Percentiles rank a stretch among this genome's conserved stretches.
Evolutionary conservation across 2,113 vertebrate genomes (phyloP).

Genomic region (Amphilophus citrinellus): DNA sequence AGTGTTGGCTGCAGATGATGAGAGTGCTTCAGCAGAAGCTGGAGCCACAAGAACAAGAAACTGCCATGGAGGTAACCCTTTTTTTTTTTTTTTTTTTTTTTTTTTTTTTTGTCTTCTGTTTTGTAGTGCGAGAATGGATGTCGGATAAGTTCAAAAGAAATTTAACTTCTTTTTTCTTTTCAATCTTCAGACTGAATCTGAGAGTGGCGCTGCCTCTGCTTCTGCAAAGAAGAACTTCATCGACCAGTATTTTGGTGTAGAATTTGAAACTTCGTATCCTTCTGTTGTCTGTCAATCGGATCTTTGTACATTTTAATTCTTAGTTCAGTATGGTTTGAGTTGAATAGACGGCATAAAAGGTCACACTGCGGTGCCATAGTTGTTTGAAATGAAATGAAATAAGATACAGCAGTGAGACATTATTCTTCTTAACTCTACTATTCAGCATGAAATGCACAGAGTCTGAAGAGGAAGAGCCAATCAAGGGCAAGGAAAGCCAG

Average conservation of each 20-base stretch:
- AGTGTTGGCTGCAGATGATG: constrained; percentile 99
- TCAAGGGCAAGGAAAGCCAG: constrained; percentile 95
- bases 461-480: constrained; percentile 94
- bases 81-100: no score
- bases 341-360: not conserved
- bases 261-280: constrained; percentile 99
- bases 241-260: constrained; percentile 97
- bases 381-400: not conserved
- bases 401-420: not conserved
- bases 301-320: not conserved
- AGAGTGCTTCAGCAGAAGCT: constrained; percentile 96
- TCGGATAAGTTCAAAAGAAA: not conserved
- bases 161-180: not conserved
- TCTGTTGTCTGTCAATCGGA: constrained; percentile 5
- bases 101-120: not conserved
- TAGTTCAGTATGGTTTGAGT: not conserved
- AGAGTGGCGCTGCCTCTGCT: constrained; percentile 77
- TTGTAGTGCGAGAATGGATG: not conserved
- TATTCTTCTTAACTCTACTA: constrained; percentile 69
- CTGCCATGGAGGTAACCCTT: constrained; percentile 89
- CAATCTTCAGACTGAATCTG: constrained; percentile 72
- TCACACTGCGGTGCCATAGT: not conserved
- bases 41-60: constrained; percentile 89
- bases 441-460: constrained; percentile 99
- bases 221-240: constrained; percentile 96